Evolutionary conservation across 2,888 invertebrate genomes (phyloP), one percentile per base, ranked within the genome.

Genomic region (Patella caerulea): DNA sequence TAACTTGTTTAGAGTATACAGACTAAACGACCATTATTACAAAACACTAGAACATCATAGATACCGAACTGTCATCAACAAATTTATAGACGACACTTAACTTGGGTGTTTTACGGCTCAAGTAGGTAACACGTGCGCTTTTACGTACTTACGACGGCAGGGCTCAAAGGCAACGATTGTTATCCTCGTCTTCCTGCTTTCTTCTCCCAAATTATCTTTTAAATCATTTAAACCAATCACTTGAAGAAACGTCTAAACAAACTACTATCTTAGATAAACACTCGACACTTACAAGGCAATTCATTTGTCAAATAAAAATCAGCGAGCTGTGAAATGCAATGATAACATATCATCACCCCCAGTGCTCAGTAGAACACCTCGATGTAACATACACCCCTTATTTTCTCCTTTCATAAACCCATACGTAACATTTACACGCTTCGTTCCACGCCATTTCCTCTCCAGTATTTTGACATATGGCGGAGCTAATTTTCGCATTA

Each of bases 171-270:
- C 24, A 14, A 24, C 19, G 65, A 65, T 65, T 65, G 24, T 65
- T 65, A 65, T 45, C 65, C 65, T 65, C 24, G 65, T 24, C 65
- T 65, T 65, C 65, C 65, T 65, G 65, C 19, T 19, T 24, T 14
- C 24, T 24, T 2, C 12, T 24, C 19, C 2, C 19, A 65, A 65
- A 65, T 65, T 65, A 65, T 65, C 65, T 65, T 65, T 65, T 17
- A 65, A 65, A 24, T 9, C 65, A 65, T 24, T 65, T 65, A 65
- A 65, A 65, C 65, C 65, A 65, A 65, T 65, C 65, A 65, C 65
- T 65, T 65, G 65, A 65, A 19, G 65, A 65, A 65, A 19, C 19
- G 19, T 65, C 65, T 65, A 65, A 65, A 65, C 65, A 65, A 65
- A 65, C 24, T 65, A 24, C 24, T 65, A 65, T 65, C 65, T 24